phyloP scores from a whole-genome alignment of 2,797 vertebrate genomes.

The Gymnoscopelus braueri region DNA sequence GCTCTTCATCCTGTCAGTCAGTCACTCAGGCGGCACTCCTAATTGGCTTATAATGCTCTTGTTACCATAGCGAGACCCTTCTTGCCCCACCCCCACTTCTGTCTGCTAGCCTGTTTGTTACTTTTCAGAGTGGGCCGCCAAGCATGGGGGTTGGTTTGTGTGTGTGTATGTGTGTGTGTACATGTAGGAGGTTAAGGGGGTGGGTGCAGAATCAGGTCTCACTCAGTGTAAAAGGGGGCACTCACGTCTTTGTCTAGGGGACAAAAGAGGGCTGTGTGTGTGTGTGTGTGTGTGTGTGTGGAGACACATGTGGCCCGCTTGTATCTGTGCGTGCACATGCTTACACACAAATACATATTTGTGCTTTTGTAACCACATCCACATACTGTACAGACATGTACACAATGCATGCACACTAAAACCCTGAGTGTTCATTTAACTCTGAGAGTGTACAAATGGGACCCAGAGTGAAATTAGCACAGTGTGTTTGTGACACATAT shows the following conservation, averaged over 20 bases:
- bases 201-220: constrained; percentile 68
- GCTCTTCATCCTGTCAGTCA: constrained; percentile 68
- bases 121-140: constrained; percentile 66
- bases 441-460: too few relatives aligned
- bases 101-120: constrained; percentile 71
- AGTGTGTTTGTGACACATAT: too few relatives aligned
- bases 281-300: constrained; percentile 30
- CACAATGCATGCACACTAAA: too few relatives aligned
- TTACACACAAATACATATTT: too few relatives aligned
- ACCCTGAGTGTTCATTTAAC: too few relatives aligned
- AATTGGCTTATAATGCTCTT: constrained; percentile 79
- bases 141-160: constrained; percentile 66
- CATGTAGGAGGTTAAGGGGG: constrained; percentile 62
- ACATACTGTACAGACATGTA: too few relatives aligned
- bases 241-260: constrained; percentile 69
- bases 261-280: constrained; percentile 58
- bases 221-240: constrained; percentile 61
- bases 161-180: constrained; percentile 31
- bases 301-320: too few relatives aligned
- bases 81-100: constrained; percentile 63
- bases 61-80: constrained; percentile 72
- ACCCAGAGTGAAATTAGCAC: too few relatives aligned
- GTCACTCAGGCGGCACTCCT: constrained; percentile 70
- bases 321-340: too few relatives aligned
- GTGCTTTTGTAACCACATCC: too few relatives aligned